A percentile compares a stretch with the other conserved stretches of the same genome.
These are phyloP conservation scores for Cassiopea xamachana DNA, from an alignment of 30 jellyfish, hydroid and myxozoan species.

Conservation along the genomic window DNA sequence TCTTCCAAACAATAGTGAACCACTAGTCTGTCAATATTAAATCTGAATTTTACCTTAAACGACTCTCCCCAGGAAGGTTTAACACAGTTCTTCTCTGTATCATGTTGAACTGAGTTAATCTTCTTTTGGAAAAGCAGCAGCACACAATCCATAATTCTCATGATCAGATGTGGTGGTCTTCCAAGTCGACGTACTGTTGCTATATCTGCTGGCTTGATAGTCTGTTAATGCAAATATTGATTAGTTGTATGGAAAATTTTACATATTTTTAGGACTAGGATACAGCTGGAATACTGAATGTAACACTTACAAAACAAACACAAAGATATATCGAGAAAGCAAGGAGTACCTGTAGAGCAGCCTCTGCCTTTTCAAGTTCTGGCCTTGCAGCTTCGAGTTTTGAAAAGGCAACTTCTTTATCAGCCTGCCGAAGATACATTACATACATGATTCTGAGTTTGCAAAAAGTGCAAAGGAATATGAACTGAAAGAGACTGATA, in stretches of 20 bases:
- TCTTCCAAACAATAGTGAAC: too few relatives aligned
- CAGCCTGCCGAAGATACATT: slow-evolving; percentile 47
- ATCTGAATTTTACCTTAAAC: slow-evolving; percentile 48
- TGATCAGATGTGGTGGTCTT: slow-evolving; percentile 87
- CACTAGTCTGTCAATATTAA: too few relatives aligned
- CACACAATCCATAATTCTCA: slow-evolving; percentile 94
- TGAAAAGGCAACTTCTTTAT: slow-evolving; percentile 69
- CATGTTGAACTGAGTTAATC: slow-evolving; percentile 63
- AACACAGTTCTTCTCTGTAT: slow-evolving; percentile 69
- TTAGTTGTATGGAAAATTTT: not conserved
- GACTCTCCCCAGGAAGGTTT: slow-evolving; percentile 88
- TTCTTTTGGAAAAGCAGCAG: slow-evolving; percentile 67
- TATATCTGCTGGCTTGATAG: slow-evolving; percentile 88
- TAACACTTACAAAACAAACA: not conserved
- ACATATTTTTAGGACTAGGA: not conserved
- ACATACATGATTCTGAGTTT: too few relatives aligned
- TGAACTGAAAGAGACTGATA: too few relatives aligned
- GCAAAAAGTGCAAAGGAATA: too few relatives aligned
- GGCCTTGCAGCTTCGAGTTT: slow-evolving; percentile 88
- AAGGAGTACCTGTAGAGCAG: slow-evolving; percentile 74
- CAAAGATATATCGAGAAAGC: not conserved
- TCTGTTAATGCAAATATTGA: slow-evolving; percentile 13
- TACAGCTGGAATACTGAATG: not conserved
- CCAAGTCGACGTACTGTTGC: slow-evolving; percentile 93
- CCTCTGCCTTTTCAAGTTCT: slow-evolving; percentile 82